These are phyloP conservation scores for Macrostomum cliftonense DNA, from an alignment of 2,888 invertebrate genomes.

Conservation along the genomic window DNA sequence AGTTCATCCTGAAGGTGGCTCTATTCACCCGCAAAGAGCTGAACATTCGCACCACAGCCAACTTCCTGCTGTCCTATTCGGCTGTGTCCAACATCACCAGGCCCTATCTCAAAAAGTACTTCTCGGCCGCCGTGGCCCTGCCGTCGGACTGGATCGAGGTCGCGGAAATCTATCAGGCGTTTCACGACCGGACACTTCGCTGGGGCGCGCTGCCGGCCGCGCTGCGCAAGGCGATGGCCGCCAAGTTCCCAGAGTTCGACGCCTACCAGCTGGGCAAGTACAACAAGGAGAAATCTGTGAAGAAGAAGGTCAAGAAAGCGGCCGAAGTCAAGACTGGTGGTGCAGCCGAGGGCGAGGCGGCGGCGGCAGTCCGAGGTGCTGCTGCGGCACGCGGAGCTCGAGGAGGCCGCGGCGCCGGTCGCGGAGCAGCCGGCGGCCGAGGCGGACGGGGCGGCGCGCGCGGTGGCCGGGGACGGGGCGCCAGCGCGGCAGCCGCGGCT, in stretches of 20 bases:
- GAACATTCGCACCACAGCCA: slow-evolving; percentile 37
- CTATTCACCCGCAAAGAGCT: slow-evolving; percentile 38
- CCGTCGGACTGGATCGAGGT: slow-evolving; percentile 42
- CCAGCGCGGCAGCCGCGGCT: background rate
- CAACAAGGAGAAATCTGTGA: slow-evolving; percentile 24
- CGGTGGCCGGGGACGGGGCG: background rate
- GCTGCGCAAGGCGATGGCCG: slow-evolving; percentile 34
- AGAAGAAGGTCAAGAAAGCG: slow-evolving; percentile 15
- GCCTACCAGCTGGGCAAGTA: slow-evolving; percentile 39
- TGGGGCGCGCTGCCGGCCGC: slow-evolving; percentile 33
- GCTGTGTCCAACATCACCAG: slow-evolving; percentile 27
- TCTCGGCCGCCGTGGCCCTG: slow-evolving; percentile 25
- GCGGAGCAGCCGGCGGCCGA: slow-evolving; percentile 7
- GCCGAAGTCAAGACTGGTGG: too few species aligned
- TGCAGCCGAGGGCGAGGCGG: background rate
- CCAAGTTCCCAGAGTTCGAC: slow-evolving; percentile 39
- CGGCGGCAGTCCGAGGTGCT: background rate
- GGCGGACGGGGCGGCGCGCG: slow-evolving; percentile 9
- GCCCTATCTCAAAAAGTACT: slow-evolving; percentile 37
- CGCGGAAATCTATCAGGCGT: slow-evolving; percentile 36
- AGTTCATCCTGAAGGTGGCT: slow-evolving; percentile 40
- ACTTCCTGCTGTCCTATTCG: slow-evolving; percentile 37
- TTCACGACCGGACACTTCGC: slow-evolving; percentile 23
- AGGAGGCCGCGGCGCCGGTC: slow-evolving; percentile 7
- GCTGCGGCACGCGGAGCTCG: background rate